Base-by-base conservation (phyloP, 2,888 invertebrate genomes). In the Sinopyrophorus schimmeli region DNA sequence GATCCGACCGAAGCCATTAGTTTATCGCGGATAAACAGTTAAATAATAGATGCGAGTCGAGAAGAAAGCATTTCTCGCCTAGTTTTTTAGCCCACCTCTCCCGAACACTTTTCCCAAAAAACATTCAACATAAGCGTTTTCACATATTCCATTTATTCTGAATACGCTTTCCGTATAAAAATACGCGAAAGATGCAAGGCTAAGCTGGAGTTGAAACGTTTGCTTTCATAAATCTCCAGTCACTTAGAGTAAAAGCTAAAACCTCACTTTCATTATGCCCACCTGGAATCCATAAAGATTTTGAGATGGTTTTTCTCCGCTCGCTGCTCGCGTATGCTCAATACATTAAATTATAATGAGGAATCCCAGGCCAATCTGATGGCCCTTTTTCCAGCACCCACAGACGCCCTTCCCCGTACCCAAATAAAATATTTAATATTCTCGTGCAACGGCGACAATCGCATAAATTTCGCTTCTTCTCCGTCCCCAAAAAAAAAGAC, bases 341-440 rank as follows among this genome's bases (percentile, higher is more conserved):
- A 18, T 41, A 41, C 51, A 41, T 51, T 51, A 51, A 51, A 51
- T 51, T 51, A 46, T 51, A 46, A 51, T 51, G 46, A 46, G 40
- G 38, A 40, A 46, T 51, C 51, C 51, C 44, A 35, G 30, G 41
- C 26, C 40, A 51, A 50, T 44, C 39, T 50, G 40, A 44, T 39
- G 39, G 39, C 39, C 31, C 44, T 39, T 38, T 34, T 34, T 16
- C 39, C 39, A 39, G 44, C 35, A 39, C 50, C 15, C 32, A 40
- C 43, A 34, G 23, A 27, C 40, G 30, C 32, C 34, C 32, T n/a
- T n/a, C n/a, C n/a, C n/a, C n/a, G n/a, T n/a, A n/a, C n/a, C n/a
- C n/a, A 6, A 12, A 11, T 51, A 32, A 46, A 51, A 46, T 46
- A 51, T 51, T 51, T 34, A 51, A 35, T 30, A 41, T 31, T 23